Evolutionary conservation across 2,888 invertebrate genomes (phyloP).

Genomic region (Graphium colonna): DNA sequence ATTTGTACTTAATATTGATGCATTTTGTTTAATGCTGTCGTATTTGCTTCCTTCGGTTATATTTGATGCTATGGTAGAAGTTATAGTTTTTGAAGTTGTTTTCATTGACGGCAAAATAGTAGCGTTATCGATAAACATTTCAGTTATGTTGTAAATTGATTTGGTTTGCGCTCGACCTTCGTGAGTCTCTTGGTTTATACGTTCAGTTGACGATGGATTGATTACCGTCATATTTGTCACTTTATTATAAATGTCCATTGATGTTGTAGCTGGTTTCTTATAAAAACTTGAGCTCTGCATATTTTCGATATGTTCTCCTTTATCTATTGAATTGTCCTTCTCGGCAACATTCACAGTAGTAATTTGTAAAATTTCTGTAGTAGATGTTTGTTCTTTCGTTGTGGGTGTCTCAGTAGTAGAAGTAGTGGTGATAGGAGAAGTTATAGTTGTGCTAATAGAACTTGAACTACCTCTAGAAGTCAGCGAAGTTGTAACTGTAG

Average conservation of each 20-base stretch:
- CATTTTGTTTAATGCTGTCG: neutral
- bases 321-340: neutral
- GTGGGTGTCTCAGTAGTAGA: constrained; percentile 25
- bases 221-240: neutral
- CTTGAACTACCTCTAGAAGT: constrained; percentile 19
- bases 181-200: constrained; percentile 28
- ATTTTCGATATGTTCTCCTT: neutral
- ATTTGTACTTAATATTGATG: neutral
- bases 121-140: constrained; percentile 33
- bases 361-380: neutral
- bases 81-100: neutral
- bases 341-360: neutral
- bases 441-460: constrained; percentile 22
- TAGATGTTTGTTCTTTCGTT: constrained; percentile 8
- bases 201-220: neutral
- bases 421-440: constrained; percentile 24
- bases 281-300: constrained; percentile 21
- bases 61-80: constrained; percentile 14
- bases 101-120: constrained; percentile 25
- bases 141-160: constrained; percentile 41
- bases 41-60: constrained; percentile 27
- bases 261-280: constrained; percentile 25
- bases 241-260: constrained; percentile 11
- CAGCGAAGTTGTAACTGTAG: constrained; percentile 31
- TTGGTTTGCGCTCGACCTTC: constrained; percentile 22